Evolutionary conservation across 2,113 vertebrate genomes (phyloP), one percentile per base, ranked within the genome.

Genomic region (Hippocampus guttulatus): DNA sequence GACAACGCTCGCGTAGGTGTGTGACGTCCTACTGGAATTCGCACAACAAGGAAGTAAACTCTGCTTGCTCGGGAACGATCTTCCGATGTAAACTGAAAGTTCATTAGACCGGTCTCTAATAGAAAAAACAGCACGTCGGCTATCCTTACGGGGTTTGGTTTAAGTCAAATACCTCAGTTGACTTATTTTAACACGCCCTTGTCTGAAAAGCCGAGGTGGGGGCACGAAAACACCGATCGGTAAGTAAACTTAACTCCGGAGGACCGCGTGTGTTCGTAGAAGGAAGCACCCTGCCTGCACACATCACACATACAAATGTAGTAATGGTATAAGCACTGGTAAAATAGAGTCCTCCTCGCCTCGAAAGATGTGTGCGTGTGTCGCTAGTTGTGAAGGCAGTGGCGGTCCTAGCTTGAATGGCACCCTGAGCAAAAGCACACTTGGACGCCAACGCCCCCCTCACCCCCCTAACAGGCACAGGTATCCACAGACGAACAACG

Each of bases 11-110:
- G 58, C 58, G 5, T 30, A 47, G 69, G 23, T 65, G 2, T 43
- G 11, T 68, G 52, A 25, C 74, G 63, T 47, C 49, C 63, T 65
- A 23, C 73, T 83, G 83, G 86, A 85, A 89, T 81, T 78, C 54
- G 73, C 30, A 52, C 43, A 67, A 92, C 38, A 84, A 81, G 92
- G 91, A 93, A 92, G 92, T 90, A 76, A 88, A 78, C 38, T 67
- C 43, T n/a, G 76, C n/a, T 75, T 55, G 61, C 62, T 25, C 33
- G 16, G 78, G 62, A 25, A 7, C 15, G 1, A 21, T 51, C 8
- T 49, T 61, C n/a, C 62, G 18, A 58, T 62, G 5, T 52, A 15
- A 77, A 76, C 67, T 64, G 49, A 84, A 80, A 83, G 58, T 57
- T 45, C n/a, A 68, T 27, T 54, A 55, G 43, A 66, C 41, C 47